A percentile compares a stretch with the other conserved stretches of the same genome.
Evolutionary conservation across 1,140 invertebrate species (phyloP).

Genomic region (Laodelphax striatellus): DNA sequence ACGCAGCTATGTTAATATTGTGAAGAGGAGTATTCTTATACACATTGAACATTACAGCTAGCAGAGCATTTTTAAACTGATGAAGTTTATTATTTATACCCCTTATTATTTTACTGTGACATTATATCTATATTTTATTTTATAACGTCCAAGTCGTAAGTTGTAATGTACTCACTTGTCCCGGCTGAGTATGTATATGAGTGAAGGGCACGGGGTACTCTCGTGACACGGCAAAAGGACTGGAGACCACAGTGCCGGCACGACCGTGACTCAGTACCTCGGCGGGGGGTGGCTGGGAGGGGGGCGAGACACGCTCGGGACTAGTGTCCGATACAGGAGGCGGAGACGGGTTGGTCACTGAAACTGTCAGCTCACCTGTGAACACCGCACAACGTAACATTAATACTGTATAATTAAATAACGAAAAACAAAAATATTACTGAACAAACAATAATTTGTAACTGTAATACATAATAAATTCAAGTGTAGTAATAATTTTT

Average conservation of each 20-base stretch:
- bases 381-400: neutral
- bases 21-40: no score
- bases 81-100: no score
- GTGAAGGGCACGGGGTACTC: conserved; percentile 64
- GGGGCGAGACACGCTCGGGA: conserved; percentile 31
- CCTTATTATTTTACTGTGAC: no score
- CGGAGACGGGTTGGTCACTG: conserved; percentile 39
- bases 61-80: no score
- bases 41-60: no score
- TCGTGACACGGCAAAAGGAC: conserved; percentile 41
- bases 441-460: neutral
- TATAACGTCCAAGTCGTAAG: no score
- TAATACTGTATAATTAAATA: no score
- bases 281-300: conserved; percentile 33
- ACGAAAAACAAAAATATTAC: neutral
- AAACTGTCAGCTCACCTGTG: conserved; percentile 37
- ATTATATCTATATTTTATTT: no score
- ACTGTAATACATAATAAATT: no score
- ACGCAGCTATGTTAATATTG: no score
- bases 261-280: conserved; percentile 35
- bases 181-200: conserved; percentile 80
- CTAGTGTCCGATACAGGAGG: conserved; percentile 34
- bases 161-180: conserved; percentile 61
- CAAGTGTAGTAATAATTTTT: no score
- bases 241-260: conserved; percentile 34